A percentile compares a stretch with the other conserved stretches of the same genome.
phyloP scores from a whole-genome alignment of 2,113 vertebrate genomes.

The Xiphophorus couchianus region DNA sequence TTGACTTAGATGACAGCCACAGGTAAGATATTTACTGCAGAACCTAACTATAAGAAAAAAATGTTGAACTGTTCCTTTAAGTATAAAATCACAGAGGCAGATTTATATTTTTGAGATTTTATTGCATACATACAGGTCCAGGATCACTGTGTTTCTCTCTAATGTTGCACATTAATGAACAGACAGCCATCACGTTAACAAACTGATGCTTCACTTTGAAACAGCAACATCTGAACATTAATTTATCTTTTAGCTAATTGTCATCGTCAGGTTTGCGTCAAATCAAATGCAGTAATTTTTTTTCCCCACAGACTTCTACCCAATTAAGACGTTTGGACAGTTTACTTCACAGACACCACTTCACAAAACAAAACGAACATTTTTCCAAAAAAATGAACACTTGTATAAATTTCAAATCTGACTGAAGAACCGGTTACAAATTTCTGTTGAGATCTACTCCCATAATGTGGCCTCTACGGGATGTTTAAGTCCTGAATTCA shows the following conservation, averaged over 20 bases:
- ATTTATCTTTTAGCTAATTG: constrained; percentile 32
- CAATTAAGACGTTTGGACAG: constrained; percentile 35
- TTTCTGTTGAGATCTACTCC: constrained; percentile 30
- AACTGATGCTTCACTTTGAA: constrained; percentile 59
- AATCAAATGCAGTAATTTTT: constrained; percentile 26
- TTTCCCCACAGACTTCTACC: constrained; percentile 43
- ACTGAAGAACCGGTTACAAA: constrained; percentile 13
- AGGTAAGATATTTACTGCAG: no score
- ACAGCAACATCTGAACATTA: constrained; percentile 56
- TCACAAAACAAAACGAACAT: constrained; percentile 60
- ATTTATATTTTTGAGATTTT: constrained; percentile 56
- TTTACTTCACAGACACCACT: constrained; percentile 66
- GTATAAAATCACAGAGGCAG: background rate
- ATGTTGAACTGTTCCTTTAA: background rate
- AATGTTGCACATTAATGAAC: constrained; percentile 62
- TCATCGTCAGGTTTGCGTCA: constrained; percentile 34
- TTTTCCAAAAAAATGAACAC: constrained; percentile 17
- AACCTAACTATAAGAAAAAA: no score
- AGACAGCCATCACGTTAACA: constrained; percentile 61
- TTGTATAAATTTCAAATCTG: constrained; percentile 25
- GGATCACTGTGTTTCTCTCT: constrained; percentile 54
- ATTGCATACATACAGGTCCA: constrained; percentile 67
- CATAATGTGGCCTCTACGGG: constrained; percentile 51
- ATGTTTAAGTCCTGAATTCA: constrained; percentile 2
- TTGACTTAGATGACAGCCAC: no score